Evolutionary conservation across 2,113 vertebrate species (phyloP), one percentile per base, ranked within the genome.

Genomic region (Indicator indicator): DNA sequence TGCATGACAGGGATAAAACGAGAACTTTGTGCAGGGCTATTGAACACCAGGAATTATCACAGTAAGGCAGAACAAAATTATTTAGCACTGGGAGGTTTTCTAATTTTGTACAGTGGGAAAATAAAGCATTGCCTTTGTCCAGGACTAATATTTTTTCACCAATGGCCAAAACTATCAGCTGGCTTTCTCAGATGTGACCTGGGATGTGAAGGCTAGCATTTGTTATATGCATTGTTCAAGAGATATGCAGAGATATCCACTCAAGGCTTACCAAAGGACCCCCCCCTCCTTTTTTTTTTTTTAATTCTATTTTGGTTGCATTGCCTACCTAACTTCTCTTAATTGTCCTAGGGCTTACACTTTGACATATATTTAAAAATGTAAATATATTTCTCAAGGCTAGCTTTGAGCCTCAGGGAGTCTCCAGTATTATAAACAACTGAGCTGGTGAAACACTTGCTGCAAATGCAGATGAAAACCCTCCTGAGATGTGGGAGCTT

Each of bases 1-100:
- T 36, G 82, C 89, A n/a, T 94, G 90, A 76, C 48, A n/a, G 89
- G 95, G 92, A 94, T 94, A 93, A 96, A 97, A 97, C 94, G 94
- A 95, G 85, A 93, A 86, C 88, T 92, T 92, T 87, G 91, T 62
- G 77, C 96, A 97, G 94, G 94, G 91, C 91, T 96, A 92, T 95
- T 96, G 96, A 97, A 71, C 91, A 95, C 92, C 0, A 6, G 87
- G 93, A 96, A 97, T 97, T 97, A 96, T 97, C 96, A 90, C 96
- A 96, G 96, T 68, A 65, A 93, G 96, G 81, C 86, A 77, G 94
- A 93, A 93, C 91, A 93, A 92, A 97, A 97, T 97, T 96, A 96
- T 97, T 90, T 94, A 90, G 81, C 86, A 5, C 92, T 64, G 82
- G 81, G 89, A 68, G 88, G 93, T 86, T 95, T 94, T 96, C 89